Evolutionary conservation across 2,113 vertebrate species (phyloP).

Genomic region (Sprattus sprattus): DNA sequence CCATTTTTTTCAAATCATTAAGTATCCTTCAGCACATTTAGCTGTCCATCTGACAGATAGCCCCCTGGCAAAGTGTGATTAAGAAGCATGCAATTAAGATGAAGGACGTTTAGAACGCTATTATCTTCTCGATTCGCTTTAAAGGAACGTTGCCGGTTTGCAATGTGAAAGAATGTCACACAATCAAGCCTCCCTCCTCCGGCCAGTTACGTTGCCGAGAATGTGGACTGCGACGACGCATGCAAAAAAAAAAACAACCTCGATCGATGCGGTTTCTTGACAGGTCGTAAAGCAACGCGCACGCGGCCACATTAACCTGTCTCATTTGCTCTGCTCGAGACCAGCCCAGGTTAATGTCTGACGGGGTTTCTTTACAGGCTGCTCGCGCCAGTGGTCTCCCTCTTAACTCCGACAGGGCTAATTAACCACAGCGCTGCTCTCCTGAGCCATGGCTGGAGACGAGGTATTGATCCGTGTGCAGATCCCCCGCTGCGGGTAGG

Average conservation of each 20-base stretch:
- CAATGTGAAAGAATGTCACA: neutral
- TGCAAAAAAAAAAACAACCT: neutral
- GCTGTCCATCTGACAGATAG: neutral
- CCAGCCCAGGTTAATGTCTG: neutral
- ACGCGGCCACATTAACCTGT: neutral
- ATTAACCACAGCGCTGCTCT: neutral
- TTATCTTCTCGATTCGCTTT: neutral
- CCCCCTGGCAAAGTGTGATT: neutral
- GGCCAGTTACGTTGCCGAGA: no score
- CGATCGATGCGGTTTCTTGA: neutral
- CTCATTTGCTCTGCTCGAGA: neutral
- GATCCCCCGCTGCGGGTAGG: neutral
- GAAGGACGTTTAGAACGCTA: neutral
- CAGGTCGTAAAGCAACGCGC: neutral
- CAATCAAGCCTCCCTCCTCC: neutral
- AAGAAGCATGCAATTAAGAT: neutral
- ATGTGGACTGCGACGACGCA: no score
- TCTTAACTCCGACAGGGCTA: neutral
- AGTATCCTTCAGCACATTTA: neutral
- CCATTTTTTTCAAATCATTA: neutral
- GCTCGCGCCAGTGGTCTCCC: neutral
- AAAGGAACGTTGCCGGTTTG: neutral
- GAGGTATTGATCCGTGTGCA: neutral
- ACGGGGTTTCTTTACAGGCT: neutral
- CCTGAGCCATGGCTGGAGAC: neutral